Evolutionary conservation across 2,113 vertebrate species (phyloP), one percentile per base, ranked within the genome.

Genomic region (Trochalopteron elliotii): DNA sequence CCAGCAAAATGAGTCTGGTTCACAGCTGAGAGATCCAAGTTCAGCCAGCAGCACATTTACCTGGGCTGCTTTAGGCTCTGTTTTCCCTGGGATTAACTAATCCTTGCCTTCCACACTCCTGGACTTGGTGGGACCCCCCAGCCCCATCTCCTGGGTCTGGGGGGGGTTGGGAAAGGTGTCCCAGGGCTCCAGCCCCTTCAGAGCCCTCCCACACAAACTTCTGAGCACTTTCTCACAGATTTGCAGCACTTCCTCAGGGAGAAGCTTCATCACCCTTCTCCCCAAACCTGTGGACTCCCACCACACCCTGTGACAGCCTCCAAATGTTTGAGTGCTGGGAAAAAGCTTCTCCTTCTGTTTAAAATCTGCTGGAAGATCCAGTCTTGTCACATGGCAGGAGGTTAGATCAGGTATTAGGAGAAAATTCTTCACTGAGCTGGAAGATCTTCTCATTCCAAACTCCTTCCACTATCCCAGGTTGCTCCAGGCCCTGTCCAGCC

Each of bases 81-180:
- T 70, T 44, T 82, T 15, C 7, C 15, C 42, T 84, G 61, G 1
- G 1, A 10, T 22, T 15, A 63, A 5, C 30, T 28, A 3, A 22
- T 37, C 64, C 77, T n/a, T 3, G 1, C 59, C 57, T 10, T 22
- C 56, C 15, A 1, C 0, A 0, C 8, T 72, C 23, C 68, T 42
- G 61, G 10, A 4, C 21, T 4, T 21, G 31, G 3, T 16, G 72
- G 44, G 30, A 37, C 4, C 5, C 14, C 13, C 52, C 61, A 69
- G 37, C 57, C 28, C 24, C 3, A 0, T 69, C 44, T 64, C 24
- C 70, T 40, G 65, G 20, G 5, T 67, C 56, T 37, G 81, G 44
- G 89, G 7, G 14, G 39, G 71, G 15, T 47, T 55, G 57, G 76
- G 27, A 53, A 76, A 25, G 33, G 49, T 16, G n/a, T 64, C 18